phyloP scores from a whole-genome alignment of 2,888 invertebrate genomes.

The Mongoloraphidia duomilia region DNA sequence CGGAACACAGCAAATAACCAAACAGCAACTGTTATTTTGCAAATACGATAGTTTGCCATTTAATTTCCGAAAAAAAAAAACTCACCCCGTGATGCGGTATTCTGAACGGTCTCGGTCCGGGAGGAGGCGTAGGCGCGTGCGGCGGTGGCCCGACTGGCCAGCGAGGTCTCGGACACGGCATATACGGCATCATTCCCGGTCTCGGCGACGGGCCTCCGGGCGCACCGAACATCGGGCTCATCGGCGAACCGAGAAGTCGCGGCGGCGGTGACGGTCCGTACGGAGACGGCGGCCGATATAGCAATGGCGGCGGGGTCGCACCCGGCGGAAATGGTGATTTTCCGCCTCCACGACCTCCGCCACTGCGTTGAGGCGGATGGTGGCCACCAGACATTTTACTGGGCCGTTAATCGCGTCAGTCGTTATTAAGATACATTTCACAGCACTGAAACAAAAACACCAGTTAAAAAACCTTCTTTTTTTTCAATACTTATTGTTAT shows the following conservation, averaged over 20 bases:
- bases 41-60: no score
- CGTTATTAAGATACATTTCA: no score
- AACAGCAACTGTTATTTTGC: no score
- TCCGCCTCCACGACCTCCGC: conserved; percentile 29
- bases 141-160: conserved; percentile 43
- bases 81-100: not conserved
- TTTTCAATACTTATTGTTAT: no score
- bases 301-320: conserved; percentile 41
- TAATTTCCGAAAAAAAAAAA: no score
- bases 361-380: conserved; percentile 24
- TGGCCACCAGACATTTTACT: conserved; percentile 10
- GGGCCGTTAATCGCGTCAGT: no score
- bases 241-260: conserved; percentile 37
- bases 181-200: conserved; percentile 27
- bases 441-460: no score
- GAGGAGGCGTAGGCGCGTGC: conserved; percentile 33
- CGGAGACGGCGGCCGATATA: conserved; percentile 61
- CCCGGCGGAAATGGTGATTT: conserved; percentile 33
- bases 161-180: conserved; percentile 51
- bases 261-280: conserved; percentile 65
- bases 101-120: conserved; percentile 30
- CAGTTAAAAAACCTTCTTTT: no score
- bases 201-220: conserved; percentile 27
- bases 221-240: conserved; percentile 30
- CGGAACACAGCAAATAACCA: no score